Evolutionary conservation across 2,797 vertebrate genomes (phyloP).

Genomic region (Hybognathus amarus): DNA sequence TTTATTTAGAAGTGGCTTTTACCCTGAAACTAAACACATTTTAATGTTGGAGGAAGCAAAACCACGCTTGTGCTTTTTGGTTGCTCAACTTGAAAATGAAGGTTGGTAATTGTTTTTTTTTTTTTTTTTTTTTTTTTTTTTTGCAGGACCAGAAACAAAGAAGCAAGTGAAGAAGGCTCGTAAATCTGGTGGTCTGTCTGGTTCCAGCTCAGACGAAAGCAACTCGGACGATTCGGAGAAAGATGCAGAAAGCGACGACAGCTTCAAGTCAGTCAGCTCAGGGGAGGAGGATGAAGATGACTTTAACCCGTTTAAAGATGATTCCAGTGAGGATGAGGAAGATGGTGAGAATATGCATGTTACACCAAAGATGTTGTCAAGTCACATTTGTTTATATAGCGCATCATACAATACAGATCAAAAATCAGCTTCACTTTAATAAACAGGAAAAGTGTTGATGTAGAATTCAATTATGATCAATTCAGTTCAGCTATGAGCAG

Average conservation of each 20-base stretch:
- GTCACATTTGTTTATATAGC: background rate
- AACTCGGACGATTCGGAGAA: conserved; percentile 81
- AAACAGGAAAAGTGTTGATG: background rate
- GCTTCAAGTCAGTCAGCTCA: conserved; percentile 92
- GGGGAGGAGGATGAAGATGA: conserved; percentile 87
- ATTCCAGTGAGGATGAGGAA: conserved; percentile 92
- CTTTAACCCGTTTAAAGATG: conserved; percentile 97
- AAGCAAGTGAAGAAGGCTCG: conserved; percentile 89
- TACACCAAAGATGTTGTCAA: background rate
- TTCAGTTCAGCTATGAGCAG: background rate
- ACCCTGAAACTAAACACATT: background rate
- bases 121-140: background rate
- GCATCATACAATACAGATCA: background rate
- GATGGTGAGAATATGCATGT: conserved; percentile 82
- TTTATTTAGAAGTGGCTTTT: background rate
- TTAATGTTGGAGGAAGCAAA: background rate
- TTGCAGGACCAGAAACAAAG: conserved; percentile 84
- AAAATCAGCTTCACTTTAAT: background rate
- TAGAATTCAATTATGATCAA: background rate
- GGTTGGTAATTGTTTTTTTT: background rate
- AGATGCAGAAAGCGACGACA: conserved; percentile 84
- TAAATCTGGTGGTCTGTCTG: conserved; percentile 87
- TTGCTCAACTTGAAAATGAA: conserved; percentile 7
- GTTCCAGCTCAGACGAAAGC: conserved; percentile 94
- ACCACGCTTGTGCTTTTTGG: background rate